Base-by-base conservation (phyloP, 2,113 vertebrate species). In the Mirounga angustirostris region DNA sequence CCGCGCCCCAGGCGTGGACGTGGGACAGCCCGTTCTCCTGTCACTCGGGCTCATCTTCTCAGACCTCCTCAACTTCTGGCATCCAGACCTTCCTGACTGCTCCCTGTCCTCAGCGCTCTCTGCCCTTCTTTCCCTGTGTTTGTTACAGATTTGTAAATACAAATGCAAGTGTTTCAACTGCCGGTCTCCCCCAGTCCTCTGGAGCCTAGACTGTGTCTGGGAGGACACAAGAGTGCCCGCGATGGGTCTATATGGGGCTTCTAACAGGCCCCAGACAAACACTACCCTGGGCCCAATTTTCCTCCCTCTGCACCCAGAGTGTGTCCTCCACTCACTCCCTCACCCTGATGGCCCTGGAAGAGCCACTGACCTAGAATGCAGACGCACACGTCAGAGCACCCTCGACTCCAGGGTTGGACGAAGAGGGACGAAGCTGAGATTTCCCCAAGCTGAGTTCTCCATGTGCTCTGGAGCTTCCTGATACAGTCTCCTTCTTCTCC, bases 1-100 rank as follows among this genome's bases (percentile, higher is more conserved):
- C 79, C 8, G 0, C 0, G 12, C 71, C 54, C 36, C 9, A 6
- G 24, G 8, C 1, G 0, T 15, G 19, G 8, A 24, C n/a, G 19
- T 26, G 4, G 50, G 58, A 26, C 36, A 40, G 2, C 21, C 18
- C 7, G 0, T 36, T 24, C 40, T 50, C 79, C n/a, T 12, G n/a
- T 30, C 21, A 26, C 40, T 0, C 46, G 18, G 26, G 2, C 56
- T 89, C 18, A 15, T 4, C 7, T 7, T 21, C 40, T 56, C 59
- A 63, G 56, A 26, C 19, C 52, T 12, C 81, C 26, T 52, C 7
- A 5, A 24, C 22, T n/a, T n/a, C 61, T 15, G 43, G 69, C n/a
- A 50, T 50, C 30, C 94, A 65, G 50, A 5, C 3, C 40, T 30
- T 18, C 52, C 69, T 40, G 5, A 24, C 59, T 59, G 81, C 52